Percentiles rank a stretch among this genome's conserved stretches.
Evolutionary conservation across 2,888 invertebrate genomes (phyloP).

Genomic region (Ametastegia equiseti): DNA sequence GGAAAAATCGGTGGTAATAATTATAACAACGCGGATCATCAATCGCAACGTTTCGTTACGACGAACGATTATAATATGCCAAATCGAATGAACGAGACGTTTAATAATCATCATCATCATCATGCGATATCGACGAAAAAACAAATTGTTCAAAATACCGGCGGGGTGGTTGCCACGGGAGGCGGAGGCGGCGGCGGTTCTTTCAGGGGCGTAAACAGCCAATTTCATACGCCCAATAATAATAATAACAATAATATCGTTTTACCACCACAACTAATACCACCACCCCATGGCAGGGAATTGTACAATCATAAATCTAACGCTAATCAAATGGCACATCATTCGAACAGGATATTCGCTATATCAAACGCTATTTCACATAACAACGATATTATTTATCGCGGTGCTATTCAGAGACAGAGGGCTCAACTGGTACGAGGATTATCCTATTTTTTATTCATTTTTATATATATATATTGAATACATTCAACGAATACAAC

Average conservation of each 20-base stretch:
- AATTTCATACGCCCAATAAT: neutral
- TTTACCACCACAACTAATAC: neutral
- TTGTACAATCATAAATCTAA: constrained; percentile 15
- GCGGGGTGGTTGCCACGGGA: too few species aligned
- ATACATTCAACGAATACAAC: neutral
- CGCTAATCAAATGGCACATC: neutral
- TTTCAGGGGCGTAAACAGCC: neutral
- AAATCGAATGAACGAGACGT: neutral
- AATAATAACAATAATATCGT: neutral
- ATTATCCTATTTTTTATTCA: neutral
- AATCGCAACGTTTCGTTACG: neutral
- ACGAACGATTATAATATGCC: neutral
- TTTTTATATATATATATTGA: neutral
- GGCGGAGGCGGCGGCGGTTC: too few species aligned
- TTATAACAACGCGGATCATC: neutral
- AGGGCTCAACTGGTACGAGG: constrained; percentile 21
- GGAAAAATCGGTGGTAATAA: too few species aligned
- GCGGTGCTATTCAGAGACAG: neutral
- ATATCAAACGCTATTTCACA: neutral
- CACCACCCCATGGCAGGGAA: neutral
- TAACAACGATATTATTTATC: neutral
- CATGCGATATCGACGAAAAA: neutral
- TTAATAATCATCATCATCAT: neutral
- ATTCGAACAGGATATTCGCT: neutral
- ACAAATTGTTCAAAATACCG: neutral